Evolutionary conservation across 2,113 vertebrate genomes (phyloP), one percentile per base, ranked within the genome.

Genomic region (Blennius ocellaris): DNA sequence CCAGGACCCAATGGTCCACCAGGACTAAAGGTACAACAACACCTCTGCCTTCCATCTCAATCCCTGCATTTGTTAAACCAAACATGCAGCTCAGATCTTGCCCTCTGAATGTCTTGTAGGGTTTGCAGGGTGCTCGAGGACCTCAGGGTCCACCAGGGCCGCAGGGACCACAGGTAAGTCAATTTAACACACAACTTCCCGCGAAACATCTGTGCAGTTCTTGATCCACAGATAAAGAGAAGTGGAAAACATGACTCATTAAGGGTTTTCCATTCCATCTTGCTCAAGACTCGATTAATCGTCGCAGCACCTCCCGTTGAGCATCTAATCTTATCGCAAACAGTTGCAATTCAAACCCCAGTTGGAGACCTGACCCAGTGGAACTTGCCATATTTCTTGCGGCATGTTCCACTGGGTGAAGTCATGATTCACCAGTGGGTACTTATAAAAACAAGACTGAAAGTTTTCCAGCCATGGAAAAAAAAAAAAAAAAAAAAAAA

Each of bases 1-100:
- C 98, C 98, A 81, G 98, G 98, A 62, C 94, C 95, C 10, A 99
- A 99, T 17, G 97, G 98, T 68, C 96, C 95, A 50, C 95, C 94
- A 82, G 98, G 98, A 89, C 93, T 90, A 83, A 98, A 98, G 97
- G 98, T 99, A 96, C 5, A 30, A 10, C 15, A 11, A 6, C 8
- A 36, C 38, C 16, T 71, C 16, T 55, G 9, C 36, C 14, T 50
- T 1, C 40, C 5, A n/a, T 54, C 3, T 39, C 21, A 30, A 5
- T 48, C 11, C 36, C 10, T 53, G 3, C 40, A 44, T 44, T 15
- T 37, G 39, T 61, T 11, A 9, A 36, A 30, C 0, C 40, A 11
- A 49, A 21, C 5, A 37, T 61, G n/a, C 0, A 5, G 1, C 8
- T 60, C 0, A 43, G 41, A 45, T 37, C 8, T 52, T 36, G 10